Evolutionary conservation across 2,113 vertebrate species (phyloP), one percentile per base, ranked within the genome.

Genomic region (Onychostoma macrolepis): DNA sequence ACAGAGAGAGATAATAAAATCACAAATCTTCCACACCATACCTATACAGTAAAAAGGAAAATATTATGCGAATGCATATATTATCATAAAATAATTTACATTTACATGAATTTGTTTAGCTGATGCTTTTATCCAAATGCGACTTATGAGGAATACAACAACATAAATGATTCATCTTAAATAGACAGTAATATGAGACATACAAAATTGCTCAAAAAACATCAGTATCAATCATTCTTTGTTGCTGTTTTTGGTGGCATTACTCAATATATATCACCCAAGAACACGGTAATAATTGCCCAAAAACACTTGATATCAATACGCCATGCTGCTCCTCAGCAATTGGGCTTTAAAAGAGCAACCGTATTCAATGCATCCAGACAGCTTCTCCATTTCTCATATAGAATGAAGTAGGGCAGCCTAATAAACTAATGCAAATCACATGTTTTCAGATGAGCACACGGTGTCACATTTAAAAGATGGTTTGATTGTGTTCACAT

Each of bases 401-500:
- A 76, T 86, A 80, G 75, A 7, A 78, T 76, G 80, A 89, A 89
- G 61, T 79, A 83, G 81, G 85, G 75, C 88, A 80, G 72, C 43
- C 85, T 61, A 85, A 79, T 84, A 74, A 85, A 86, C 36, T 28
- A 82, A 86, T 75, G 80, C 78, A 86, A 80, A 89, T 84, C 75
- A 61, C 85, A 89, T 86, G 81, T 84, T 84, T 85, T 71, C 48
- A 74, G 65, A 82, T 56, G 85, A 86, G 56, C 58, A 43, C 56
- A 80, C 30, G 33, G 58, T 45, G 78, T 24, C 58, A 45, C 58
- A 82, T 82, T 82, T 67, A 65, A 67, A 65, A 45, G 15, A 82
- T 65, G 0, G 36, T 80, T 82, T 82, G 61, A 43, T 67, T 82
- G 61, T 82, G 45, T 67, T 74, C 80, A 71, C 87, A 88, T 88